A percentile compares a stretch with the other conserved stretches of the same genome.
phyloP scores from a whole-genome alignment of 2,113 vertebrate species.

The Xenopus laevis region DNA sequence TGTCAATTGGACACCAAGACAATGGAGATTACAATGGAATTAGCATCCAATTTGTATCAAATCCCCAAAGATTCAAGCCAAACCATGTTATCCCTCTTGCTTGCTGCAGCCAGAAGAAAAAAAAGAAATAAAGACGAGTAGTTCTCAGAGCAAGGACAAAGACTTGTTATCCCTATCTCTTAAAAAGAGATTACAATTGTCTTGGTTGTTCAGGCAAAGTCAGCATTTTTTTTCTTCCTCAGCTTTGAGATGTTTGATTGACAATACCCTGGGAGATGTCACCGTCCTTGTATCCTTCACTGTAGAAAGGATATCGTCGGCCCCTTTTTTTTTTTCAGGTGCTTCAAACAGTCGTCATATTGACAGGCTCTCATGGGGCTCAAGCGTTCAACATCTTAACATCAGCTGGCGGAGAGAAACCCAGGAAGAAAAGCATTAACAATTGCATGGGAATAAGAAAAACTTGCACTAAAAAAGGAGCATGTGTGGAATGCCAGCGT shows the following conservation, averaged over 20 bases:
- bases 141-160: slow-evolving; percentile 62
- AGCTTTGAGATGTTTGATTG: slow-evolving; percentile 69
- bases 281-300: slow-evolving; percentile 62
- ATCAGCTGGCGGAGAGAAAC: slow-evolving; percentile 57
- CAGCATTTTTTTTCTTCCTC: slow-evolving; percentile 39
- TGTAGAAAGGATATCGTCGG: slow-evolving; percentile 50
- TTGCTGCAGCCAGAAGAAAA: slow-evolving; percentile 57
- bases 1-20: slow-evolving; percentile 51
- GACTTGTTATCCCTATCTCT: slow-evolving; percentile 62
- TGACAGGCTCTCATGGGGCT: slow-evolving; percentile 56
- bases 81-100: slow-evolving; percentile 60
- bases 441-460: slow-evolving; percentile 47
- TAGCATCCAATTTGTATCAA: slow-evolving; percentile 66
- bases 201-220: slow-evolving; percentile 59
- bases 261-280: slow-evolving; percentile 80
- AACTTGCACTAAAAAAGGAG: slow-evolving; percentile 65
- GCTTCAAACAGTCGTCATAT: slow-evolving; percentile 60
- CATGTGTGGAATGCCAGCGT: slow-evolving; percentile 87
- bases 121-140: slow-evolving; percentile 53
- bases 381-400: slow-evolving; percentile 50
- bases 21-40: slow-evolving; percentile 61
- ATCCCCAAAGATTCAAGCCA: slow-evolving; percentile 51
- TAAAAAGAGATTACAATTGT: slow-evolving; percentile 66
- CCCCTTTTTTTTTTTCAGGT: slow-evolving; percentile 60
- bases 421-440: slow-evolving; percentile 53